A percentile compares a stretch with the other conserved stretches of the same genome.
Evolutionary conservation across 2,888 invertebrate species (phyloP).

Genomic region (Pachymerium ferrugineum): DNA sequence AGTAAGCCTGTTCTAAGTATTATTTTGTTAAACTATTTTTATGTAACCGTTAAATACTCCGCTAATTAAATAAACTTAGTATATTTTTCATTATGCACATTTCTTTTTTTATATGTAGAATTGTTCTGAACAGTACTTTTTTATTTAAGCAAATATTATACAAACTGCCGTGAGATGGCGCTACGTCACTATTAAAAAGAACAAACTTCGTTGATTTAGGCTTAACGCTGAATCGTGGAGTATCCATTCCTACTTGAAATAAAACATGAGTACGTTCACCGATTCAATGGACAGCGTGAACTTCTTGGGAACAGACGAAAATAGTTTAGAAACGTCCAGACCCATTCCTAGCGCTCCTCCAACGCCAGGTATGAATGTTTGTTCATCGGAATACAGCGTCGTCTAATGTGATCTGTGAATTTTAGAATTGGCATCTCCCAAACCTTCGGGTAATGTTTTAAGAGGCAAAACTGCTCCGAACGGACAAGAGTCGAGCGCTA

Average conservation of each 20-base stretch:
- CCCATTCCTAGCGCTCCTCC: not conserved
- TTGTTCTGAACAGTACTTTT: no score
- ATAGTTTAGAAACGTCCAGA: conserved; percentile 3
- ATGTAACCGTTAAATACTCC: no score
- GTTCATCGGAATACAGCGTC: not conserved
- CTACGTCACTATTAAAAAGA: not conserved
- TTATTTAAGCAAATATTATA: no score
- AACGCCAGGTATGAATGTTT: not conserved
- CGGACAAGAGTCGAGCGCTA: not conserved
- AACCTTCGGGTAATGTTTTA: not conserved
- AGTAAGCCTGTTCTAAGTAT: no score
- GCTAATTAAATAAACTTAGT: no score
- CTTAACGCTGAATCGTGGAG: no score
- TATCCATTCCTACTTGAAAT: no score
- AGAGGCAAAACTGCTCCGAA: not conserved
- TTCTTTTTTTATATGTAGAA: no score
- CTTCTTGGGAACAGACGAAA: conserved; percentile 5
- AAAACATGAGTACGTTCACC: conserved; percentile 16
- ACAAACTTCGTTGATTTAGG: not conserved
- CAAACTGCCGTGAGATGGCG: no score
- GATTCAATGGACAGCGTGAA: conserved; percentile 23
- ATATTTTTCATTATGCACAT: no score
- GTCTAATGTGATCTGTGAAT: no score
- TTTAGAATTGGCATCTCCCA: not conserved
- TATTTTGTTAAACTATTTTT: no score